A percentile compares a stretch with the other conserved stretches of the same genome.
Conservation (phyloP, 2,888 invertebrate genomes). For the Pyrrhia umbra region DNA sequence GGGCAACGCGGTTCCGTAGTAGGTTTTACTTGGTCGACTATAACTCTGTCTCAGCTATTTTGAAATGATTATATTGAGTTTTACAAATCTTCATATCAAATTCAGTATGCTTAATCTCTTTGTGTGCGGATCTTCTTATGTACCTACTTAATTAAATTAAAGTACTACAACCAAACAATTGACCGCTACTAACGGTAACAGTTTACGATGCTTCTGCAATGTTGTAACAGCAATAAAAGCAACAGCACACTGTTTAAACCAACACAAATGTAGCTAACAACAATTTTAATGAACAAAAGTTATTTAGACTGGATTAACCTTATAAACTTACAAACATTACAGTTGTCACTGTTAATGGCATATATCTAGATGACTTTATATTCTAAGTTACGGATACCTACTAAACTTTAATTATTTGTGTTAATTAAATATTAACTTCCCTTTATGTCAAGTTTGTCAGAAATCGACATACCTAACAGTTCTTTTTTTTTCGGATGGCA, state of each 20-base stretch:
- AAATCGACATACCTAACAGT: no score
- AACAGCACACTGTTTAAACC: not conserved
- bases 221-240: conserved; percentile 3
- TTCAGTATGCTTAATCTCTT: no score
- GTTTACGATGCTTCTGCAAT: conserved; percentile 11
- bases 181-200: conserved; percentile 9
- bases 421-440: no score
- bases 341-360: conserved; percentile 8
- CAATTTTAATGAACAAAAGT: conserved; percentile 32
- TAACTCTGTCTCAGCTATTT: no score
- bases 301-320: conserved; percentile 34
- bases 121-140: not conserved
- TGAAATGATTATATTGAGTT: no score
- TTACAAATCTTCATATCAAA: no score
- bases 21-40: no score
- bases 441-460: no score
- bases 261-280: conserved; percentile 8
- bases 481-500: no score
- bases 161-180: not conserved
- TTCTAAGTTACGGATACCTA: conserved; percentile 10
- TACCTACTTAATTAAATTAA: not conserved
- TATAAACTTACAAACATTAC: conserved; percentile 17
- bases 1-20: no score
- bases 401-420: conserved; percentile 13
- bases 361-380: conserved; percentile 8